Percentiles rank a stretch among this genome's conserved stretches.
phyloP scores from a whole-genome alignment of 1,140 invertebrate species.

The Zelostemma sp. region DNA sequence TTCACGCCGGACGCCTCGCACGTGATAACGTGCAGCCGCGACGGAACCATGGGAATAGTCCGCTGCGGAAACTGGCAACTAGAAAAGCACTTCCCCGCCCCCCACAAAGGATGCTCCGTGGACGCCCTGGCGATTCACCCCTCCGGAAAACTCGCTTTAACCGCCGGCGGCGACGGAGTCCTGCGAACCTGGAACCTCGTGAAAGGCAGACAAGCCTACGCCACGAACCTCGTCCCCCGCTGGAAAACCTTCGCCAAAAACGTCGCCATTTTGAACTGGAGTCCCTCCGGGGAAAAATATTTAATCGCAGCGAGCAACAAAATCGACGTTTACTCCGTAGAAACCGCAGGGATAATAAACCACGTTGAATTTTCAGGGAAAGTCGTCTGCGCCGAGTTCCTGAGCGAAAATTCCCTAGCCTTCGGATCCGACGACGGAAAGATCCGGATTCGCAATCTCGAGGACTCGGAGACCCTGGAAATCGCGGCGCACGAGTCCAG shows the following conservation, averaged over 20 bases:
- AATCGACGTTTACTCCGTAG: conserved; percentile 83
- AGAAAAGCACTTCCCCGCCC: conserved; percentile 81
- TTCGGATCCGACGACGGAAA: conserved; percentile 81
- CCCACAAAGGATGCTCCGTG: conserved; percentile 79
- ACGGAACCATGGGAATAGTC: conserved; percentile 86
- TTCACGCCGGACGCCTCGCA: conserved; percentile 84
- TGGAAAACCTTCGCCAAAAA: conserved; percentile 68
- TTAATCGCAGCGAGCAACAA: conserved; percentile 77
- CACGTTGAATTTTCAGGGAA: conserved; percentile 74
- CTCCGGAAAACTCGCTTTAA: conserved; percentile 88
- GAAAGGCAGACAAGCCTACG: conserved; percentile 89
- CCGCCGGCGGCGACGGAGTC: conserved; percentile 86
- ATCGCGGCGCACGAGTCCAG: conserved; percentile 75
- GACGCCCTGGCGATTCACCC: conserved; percentile 86
- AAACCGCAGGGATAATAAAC: conserved; percentile 76
- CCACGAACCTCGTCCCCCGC: conserved; percentile 83
- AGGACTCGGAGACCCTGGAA: conserved; percentile 64
- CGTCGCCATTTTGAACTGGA: conserved; percentile 74
- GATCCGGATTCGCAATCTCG: conserved; percentile 75
- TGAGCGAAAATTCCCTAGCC: conserved; percentile 74
- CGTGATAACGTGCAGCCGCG: conserved; percentile 85
- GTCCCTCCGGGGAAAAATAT: conserved; percentile 80
- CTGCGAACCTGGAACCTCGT: conserved; percentile 94
- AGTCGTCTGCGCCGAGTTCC: conserved; percentile 76
- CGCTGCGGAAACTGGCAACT: conserved; percentile 87